Conservation (phyloP, 2,888 invertebrate genomes). For the Sclerodermus sp. region DNA sequence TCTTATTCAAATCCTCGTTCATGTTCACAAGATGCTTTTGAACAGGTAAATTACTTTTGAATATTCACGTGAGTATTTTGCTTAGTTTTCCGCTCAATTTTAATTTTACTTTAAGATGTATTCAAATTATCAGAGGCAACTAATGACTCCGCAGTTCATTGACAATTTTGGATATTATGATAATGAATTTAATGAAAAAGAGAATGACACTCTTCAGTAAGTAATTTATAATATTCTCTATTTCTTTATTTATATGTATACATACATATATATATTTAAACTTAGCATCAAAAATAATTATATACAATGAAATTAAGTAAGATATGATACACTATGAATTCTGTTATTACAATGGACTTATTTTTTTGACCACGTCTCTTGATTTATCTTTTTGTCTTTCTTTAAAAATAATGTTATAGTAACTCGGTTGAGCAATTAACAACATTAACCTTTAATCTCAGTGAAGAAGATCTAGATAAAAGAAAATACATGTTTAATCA, state of each 20-base stretch:
- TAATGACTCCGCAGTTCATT: slow-evolving; percentile 65
- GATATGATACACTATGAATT: too few species aligned
- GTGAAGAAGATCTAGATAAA: slow-evolving; percentile 58
- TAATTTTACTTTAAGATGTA: slow-evolving; percentile 26
- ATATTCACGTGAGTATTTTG: slow-evolving; percentile 5
- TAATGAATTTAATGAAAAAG: slow-evolving; percentile 66
- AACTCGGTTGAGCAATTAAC: slow-evolving; percentile 51
- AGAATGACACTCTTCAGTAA: slow-evolving; percentile 60
- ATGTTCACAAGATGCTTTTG: background rate
- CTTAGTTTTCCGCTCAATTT: background rate
- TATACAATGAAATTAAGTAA: too few species aligned
- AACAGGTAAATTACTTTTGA: background rate
- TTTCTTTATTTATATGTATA: background rate
- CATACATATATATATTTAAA: too few species aligned
- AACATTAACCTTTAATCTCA: slow-evolving; percentile 57
- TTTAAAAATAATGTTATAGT: too few species aligned
- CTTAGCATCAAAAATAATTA: too few species aligned
- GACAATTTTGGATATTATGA: slow-evolving; percentile 67
- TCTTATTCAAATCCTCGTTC: slow-evolving; percentile 21
- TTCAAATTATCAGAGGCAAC: slow-evolving; percentile 65
- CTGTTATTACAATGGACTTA: too few species aligned
- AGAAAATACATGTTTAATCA: slow-evolving; percentile 67
- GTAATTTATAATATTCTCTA: too few species aligned
- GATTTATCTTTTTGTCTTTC: too few species aligned
- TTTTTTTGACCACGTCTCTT: too few species aligned